Conservation (phyloP, 2,888 invertebrate genomes). For the Eupithecia inturbata region DNA sequence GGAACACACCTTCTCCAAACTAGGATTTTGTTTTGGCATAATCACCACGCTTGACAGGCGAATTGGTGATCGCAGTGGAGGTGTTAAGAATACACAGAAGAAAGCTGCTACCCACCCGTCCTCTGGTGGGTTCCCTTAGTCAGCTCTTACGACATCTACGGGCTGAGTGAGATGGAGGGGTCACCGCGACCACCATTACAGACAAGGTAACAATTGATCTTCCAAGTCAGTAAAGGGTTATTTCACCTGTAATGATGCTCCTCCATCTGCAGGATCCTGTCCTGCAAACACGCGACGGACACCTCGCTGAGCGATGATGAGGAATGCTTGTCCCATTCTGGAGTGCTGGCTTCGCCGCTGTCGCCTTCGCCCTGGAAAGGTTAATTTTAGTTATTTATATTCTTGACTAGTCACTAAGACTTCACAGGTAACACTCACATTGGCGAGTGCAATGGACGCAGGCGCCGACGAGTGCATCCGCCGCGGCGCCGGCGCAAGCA, state of each 20-base stretch:
- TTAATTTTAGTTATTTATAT: neutral
- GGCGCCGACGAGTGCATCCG: constrained; percentile 91
- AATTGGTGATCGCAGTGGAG: too few relatives aligned
- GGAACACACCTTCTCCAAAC: too few relatives aligned
- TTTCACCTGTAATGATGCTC: constrained; percentile 91
- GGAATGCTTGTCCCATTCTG: constrained; percentile 96
- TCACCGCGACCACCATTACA: too few relatives aligned
- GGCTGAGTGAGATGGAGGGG: too few relatives aligned
- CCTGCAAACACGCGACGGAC: constrained; percentile 96
- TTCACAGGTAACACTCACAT: constrained; percentile 54
- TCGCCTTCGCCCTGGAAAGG: constrained; percentile 78
- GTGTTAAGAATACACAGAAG: too few relatives aligned
- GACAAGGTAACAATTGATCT: neutral
- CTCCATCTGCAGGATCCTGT: constrained; percentile 96
- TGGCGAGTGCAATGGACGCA: constrained; percentile 88
- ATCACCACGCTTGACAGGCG: too few relatives aligned
- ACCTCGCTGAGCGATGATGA: constrained; percentile 94
- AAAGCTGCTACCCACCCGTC: too few relatives aligned
- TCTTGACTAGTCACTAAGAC: too few relatives aligned
- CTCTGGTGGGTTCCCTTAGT: too few relatives aligned
- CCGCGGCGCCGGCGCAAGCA: constrained; percentile 86
- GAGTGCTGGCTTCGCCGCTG: constrained; percentile 88
- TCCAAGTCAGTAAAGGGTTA: neutral
- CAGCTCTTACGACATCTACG: too few relatives aligned
- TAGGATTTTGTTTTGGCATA: too few relatives aligned